Evolutionary conservation across 2,113 vertebrate genomes (phyloP).

Genomic region (Python bivittatus): DNA sequence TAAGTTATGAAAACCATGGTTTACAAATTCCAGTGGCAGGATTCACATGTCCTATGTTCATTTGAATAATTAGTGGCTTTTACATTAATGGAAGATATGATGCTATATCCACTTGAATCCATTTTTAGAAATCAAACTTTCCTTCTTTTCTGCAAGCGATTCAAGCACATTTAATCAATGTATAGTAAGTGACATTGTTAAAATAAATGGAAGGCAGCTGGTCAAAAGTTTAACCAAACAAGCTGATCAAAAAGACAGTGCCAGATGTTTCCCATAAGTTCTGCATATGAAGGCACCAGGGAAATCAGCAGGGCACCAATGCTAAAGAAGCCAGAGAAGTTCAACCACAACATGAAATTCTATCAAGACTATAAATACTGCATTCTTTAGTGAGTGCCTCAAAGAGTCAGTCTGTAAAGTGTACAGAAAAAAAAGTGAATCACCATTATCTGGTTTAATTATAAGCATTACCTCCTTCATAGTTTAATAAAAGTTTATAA

Average conservation of each 20-base stretch:
- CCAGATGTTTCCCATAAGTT: conserved; percentile 75
- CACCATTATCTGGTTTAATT: conserved; percentile 47
- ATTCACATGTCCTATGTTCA: background rate
- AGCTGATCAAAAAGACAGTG: conserved; percentile 68
- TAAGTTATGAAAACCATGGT: background rate
- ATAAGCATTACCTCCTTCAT: conserved; percentile 18
- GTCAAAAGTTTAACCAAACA: conserved; percentile 69
- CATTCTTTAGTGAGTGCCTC: conserved; percentile 53
- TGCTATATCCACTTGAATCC: conserved; percentile 27
- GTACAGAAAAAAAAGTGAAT: conserved; percentile 44
- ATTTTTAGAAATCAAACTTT: conserved; percentile 4
- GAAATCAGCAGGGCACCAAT: conserved; percentile 66
- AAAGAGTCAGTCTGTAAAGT: conserved; percentile 61
- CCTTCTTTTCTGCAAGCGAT: conserved; percentile 40
- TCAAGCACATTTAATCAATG: conserved; percentile 53
- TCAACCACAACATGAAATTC: conserved; percentile 68
- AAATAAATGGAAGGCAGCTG: conserved; percentile 70
- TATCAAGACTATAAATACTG: conserved; percentile 67
- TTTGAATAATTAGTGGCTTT: background rate
- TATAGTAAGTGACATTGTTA: conserved; percentile 56
- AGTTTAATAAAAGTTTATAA: conserved; percentile 33
- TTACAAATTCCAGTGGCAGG: background rate
- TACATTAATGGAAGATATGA: background rate
- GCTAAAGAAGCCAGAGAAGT: conserved; percentile 73
- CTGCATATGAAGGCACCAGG: conserved; percentile 60